A percentile compares a stretch with the other conserved stretches of the same genome.
phyloP scores from a whole-genome alignment of 2,113 vertebrate genomes.

The Amphiprion ocellaris region DNA sequence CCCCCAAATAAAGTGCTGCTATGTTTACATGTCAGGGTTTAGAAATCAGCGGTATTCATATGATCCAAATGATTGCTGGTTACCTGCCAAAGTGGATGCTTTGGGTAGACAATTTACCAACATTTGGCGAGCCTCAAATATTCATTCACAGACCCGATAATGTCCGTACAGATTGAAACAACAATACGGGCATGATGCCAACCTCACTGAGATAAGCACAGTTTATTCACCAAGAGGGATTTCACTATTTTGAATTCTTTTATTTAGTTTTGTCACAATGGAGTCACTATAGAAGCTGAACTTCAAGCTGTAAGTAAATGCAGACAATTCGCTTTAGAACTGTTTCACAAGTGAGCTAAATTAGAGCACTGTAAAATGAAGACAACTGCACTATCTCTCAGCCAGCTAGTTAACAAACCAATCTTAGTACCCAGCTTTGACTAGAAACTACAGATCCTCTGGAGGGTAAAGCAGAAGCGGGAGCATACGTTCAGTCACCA shows the following conservation, averaged over 20 bases:
- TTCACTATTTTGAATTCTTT: neutral
- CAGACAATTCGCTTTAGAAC: neutral
- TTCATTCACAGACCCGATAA: slow-evolving; percentile 1
- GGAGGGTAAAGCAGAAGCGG: slow-evolving; percentile 20
- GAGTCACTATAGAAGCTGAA: neutral
- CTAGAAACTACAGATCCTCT: neutral
- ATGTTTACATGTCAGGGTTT: neutral
- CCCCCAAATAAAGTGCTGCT: slow-evolving; percentile 3
- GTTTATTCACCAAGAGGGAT: neutral
- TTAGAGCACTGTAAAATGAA: neutral
- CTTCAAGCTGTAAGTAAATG: slow-evolving; percentile 2
- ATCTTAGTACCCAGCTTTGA: slow-evolving; percentile 5
- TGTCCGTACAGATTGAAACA: neutral
- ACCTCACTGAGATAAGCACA: slow-evolving; percentile 4
- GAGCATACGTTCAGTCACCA: neutral
- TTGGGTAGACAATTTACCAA: neutral
- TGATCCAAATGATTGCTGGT: slow-evolving; percentile 13
- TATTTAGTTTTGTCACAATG: slow-evolving; percentile 12
- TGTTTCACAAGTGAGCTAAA: slow-evolving; percentile 14
- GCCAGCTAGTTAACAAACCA: neutral
- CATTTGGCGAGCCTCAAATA: neutral
- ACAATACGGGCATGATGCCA: slow-evolving; percentile 2
- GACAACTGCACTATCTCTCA: neutral
- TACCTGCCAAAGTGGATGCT: slow-evolving; percentile 17
- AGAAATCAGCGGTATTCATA: neutral